Base-by-base conservation (phyloP, 92 coral and sea anemone genomes). In the Scolanthus callimorphus region DNA sequence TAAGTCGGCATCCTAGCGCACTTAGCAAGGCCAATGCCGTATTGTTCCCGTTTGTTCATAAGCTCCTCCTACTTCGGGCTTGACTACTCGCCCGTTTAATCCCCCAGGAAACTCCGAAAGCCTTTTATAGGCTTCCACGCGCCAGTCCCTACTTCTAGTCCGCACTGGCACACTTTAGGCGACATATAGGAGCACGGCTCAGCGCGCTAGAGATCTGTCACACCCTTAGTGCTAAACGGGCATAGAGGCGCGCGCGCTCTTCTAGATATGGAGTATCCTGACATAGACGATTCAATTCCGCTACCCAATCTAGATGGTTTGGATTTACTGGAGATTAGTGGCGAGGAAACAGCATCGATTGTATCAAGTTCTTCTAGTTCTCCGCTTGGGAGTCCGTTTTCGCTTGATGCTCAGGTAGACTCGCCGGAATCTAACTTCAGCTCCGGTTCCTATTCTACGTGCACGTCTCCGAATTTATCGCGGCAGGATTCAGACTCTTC, bases 31-130 rank as follows among this genome's bases (percentile, higher is more conserved):
- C 74, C 71, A 70, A 69, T 71, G 75, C 54, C 77, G 72, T 88
- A 86, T 72, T 57, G 80, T 81, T 45, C 70, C 60, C 55, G 67
- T 52, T 65, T 43, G 56, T 79, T 25, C 27, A 65, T 61, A 71
- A 80, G 67, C 96, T 71, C 78, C 90, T 90, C 66, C 90, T 64
- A 43, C 45, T 57, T 46, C 53, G 17, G 68, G 76, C 79, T 60
- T 67, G 84, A 63, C 53, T 74, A 76, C 73, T 66, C 77, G 55
- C 17, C 75, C 90, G 90, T 78, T 83, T 77, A 84, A 67, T 83
- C 96, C 86, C 96, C 69, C 65, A 55, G 90, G 96, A 75, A 84
- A 67, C 71, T 31, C 52, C 65, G 70, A 65, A 79, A 83, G 65
- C 80, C 56, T 81, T 83, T 84, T 78, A 87, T 74, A 51, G 41